Evolutionary conservation across 1,140 invertebrate species (phyloP).

Genomic region (Goniozus legneri): DNA sequence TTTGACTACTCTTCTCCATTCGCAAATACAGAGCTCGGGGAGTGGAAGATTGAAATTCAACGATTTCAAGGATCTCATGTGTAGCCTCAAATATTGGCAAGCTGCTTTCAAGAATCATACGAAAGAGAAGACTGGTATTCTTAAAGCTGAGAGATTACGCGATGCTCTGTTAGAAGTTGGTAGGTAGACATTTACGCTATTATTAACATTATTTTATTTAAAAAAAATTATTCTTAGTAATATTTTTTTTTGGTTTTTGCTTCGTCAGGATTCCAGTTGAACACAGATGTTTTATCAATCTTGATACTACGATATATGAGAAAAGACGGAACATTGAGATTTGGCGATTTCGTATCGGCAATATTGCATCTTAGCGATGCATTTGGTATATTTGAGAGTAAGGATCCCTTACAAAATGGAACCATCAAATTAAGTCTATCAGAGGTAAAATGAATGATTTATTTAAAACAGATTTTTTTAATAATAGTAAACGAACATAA

Average conservation of each 20-base stretch:
- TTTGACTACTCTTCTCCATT: too few species aligned
- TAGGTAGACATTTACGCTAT: conserved; percentile 31
- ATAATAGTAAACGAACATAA: neutral
- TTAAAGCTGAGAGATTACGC: conserved; percentile 80
- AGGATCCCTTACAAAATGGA: conserved; percentile 79
- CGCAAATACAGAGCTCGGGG: conserved; percentile 66
- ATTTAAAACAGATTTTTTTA: neutral
- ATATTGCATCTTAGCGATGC: conserved; percentile 84
- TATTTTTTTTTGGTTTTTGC: conserved; percentile 9
- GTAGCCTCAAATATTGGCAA: conserved; percentile 88
- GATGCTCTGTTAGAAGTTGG: conserved; percentile 82
- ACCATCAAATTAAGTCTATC: conserved; percentile 74
- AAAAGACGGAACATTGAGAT: conserved; percentile 88
- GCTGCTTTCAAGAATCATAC: conserved; percentile 86
- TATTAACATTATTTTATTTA: conserved; percentile 10
- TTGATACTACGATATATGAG: conserved; percentile 85
- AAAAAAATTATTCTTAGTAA: too few species aligned
- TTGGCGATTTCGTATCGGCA: conserved; percentile 88
- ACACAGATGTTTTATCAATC: conserved; percentile 76
- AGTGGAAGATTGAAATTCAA: conserved; percentile 77
- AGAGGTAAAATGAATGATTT: conserved; percentile 60
- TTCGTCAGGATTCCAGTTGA: conserved; percentile 72
- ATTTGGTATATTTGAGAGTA: conserved; percentile 83
- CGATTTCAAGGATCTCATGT: conserved; percentile 91
- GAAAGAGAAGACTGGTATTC: conserved; percentile 85